Base-by-base conservation (phyloP, 2,888 invertebrate species). In the Diachrysia chrysitis region DNA sequence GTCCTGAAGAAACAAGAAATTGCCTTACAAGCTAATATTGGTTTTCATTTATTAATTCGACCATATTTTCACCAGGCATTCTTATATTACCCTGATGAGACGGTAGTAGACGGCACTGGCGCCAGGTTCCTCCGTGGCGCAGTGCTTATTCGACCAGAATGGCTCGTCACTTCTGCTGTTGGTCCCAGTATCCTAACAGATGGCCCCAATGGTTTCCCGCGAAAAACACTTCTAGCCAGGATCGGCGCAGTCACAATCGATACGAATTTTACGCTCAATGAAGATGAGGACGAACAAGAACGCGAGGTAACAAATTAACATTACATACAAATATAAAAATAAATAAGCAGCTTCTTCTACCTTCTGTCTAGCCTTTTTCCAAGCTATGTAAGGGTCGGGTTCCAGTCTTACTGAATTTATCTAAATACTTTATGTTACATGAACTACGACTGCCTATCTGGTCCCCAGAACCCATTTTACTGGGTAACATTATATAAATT, bases 211-310 rank as follows among this genome's bases (percentile, higher is more conserved):
- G 89, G 87, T 10, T 94, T 94, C 63, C 93, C 93, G 3, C 77
- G 81, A 25, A 94, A 94, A 75, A 95, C 95, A 0, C 80, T 95
- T 16, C 62, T 94, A 55, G 95, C 95, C 0, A 88, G 94, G 71
- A 75, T 87, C n/a, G 95, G 95, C 5, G 91, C 93, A 12, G 69
- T 90, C 29, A 69, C 73, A 25, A 86, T 95, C 55, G 94, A 95
- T 69, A 4, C 76, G 6, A 90, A 89, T 32, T 89, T 93, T 54
- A 90, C 90, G 1, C 76, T 94, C 0, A 93, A 92, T 72, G 94
- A 94, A 78, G 95, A 94, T 62, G 94, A 95, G 65, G 90, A 92
- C 66, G 95, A 95, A 69, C 95, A 95, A 63, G 95, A 95, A 70
- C 84, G 91, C 59, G 94, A 95, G 90, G 95, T 94, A 78, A 25